Base-by-base conservation (phyloP, 2,797 vertebrate species). In the Spea hammondii region DNA sequence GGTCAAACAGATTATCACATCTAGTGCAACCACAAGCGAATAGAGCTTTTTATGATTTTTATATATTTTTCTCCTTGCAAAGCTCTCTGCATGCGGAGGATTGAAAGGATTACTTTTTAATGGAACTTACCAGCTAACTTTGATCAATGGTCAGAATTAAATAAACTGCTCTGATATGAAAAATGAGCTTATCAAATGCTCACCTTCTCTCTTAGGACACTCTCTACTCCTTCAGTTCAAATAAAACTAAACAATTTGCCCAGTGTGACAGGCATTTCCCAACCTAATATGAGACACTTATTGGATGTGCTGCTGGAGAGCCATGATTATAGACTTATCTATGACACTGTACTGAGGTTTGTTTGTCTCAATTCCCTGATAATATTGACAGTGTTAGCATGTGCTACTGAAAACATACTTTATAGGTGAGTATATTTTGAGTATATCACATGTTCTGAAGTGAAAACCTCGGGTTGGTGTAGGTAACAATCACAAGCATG, bases 101-200 rank as follows among this genome's bases (percentile, higher is more conserved):
- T 81, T 81, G 79, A 73, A 46, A 62, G 74, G 74, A 81, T 77
- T 81, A 81, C 70, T 72, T 77, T 77, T 81, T 81, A 81, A 77
- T 81, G 74, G 79, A 76, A 80, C 50, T 68, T 77, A 73, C 74
- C 48, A 70, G 74, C 45, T 60, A 57, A 76, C 65, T 74, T 83
- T 77, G 57, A 83, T 77, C 78, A 79, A 62, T 76, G 70, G 53
- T 71, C 77, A 65, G 80, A 71, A 65, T 32, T 48, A 32, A 6
- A 72, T 70, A 65, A 79, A 70, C 62, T 70, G 70, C 65, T 60
- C 54, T 68, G 70, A 57, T 17, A 44, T 4, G 45, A n/a, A 3
- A 46, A 82, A 59, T 0, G 0, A 11, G 44, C 48, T 82, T 6
- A 74, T 72, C 66, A 69, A 74, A 68, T 76, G 62, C 68, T 69